Evolutionary conservation across 2,113 vertebrate species (phyloP).

Genomic region (Thinocorus orbignyianus): DNA sequence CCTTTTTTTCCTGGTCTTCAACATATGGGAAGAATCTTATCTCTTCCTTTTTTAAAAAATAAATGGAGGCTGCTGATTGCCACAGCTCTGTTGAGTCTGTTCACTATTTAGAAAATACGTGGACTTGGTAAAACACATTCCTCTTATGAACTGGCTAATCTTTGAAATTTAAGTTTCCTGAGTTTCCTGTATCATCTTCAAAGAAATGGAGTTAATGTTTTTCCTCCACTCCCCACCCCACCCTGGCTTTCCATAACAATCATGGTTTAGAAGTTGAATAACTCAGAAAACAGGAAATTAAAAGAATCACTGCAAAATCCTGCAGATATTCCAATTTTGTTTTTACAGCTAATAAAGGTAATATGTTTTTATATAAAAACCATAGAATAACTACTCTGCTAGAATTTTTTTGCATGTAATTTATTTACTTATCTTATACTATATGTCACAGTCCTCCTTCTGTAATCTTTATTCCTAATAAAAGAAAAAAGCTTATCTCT

Average conservation of each 20-base stretch:
- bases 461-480: not conserved
- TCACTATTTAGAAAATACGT: conserved; percentile 30
- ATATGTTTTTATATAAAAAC: not conserved
- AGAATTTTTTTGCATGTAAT: not conserved
- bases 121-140: conserved; percentile 45
- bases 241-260: not conserved
- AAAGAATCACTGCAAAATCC: conserved; percentile 63
- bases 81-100: not conserved
- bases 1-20: not conserved
- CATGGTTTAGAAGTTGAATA: conserved; percentile 55
- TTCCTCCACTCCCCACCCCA: not conserved
- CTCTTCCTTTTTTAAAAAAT: not conserved
- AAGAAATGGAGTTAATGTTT: conserved; percentile 41
- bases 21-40: conserved; percentile 34
- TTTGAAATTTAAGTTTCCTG: conserved; percentile 61
- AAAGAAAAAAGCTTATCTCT: conserved; percentile 12
- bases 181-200: conserved; percentile 70
- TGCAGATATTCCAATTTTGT: conserved; percentile 65
- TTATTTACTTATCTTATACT: not conserved
- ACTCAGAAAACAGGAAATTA: conserved; percentile 78
- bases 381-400: not conserved
- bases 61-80: not conserved
- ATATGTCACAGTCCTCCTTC: not conserved
- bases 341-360: conserved; percentile 62
- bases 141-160: conserved; percentile 31